Base-by-base conservation (phyloP, 2,797 vertebrate species). In the Coendou prehensilis region DNA sequence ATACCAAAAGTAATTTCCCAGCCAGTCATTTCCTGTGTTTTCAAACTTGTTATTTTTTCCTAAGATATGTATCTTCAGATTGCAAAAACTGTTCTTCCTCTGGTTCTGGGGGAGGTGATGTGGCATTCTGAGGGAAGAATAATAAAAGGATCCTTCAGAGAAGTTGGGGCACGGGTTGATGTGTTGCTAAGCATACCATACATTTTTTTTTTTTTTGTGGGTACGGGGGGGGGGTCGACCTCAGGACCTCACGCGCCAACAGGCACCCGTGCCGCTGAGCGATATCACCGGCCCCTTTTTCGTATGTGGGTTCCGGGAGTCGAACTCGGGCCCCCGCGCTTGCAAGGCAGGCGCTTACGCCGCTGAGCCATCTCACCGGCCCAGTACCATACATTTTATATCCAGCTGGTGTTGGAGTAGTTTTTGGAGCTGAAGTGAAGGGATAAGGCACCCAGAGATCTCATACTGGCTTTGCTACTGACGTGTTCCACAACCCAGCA, bases 11-110 rank as follows among this genome's bases (percentile, higher is more conserved):
- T 87, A 11, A 93, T 89, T 94, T 97, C 89, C 93, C 91, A 88
- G 87, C 81, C 88, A 83, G 78, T 94, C 89, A 92, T 92, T 97
- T 96, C 96, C 97, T 93, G 85, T 92, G 78, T 81, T 92, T 87
- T 83, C 87, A 82, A 73, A 86, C 69, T 92, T 88, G 93, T 93
- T 89, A 14, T 83, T 91, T 86, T 61, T 20, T 0, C 83, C 81
- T 50, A 23, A 86, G 84, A 95, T 94, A 33, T 0, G 3, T 23
- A 54, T 91, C 90, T 95, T 61, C 81, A 90, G 87, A 84, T 92
- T 87, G 93, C 73, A 56, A 94, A 88, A 78, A 6, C 30, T 33
- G 23, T 33, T 76, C 78, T 86, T 80, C n/a, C n/a, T 87, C 26
- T 59, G 3, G 0, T 28, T 61, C 64, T 50, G 45, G 73, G n/a